Conservation (phyloP, 2,888 invertebrate genomes). For the Allolobophora icterica region DNA sequence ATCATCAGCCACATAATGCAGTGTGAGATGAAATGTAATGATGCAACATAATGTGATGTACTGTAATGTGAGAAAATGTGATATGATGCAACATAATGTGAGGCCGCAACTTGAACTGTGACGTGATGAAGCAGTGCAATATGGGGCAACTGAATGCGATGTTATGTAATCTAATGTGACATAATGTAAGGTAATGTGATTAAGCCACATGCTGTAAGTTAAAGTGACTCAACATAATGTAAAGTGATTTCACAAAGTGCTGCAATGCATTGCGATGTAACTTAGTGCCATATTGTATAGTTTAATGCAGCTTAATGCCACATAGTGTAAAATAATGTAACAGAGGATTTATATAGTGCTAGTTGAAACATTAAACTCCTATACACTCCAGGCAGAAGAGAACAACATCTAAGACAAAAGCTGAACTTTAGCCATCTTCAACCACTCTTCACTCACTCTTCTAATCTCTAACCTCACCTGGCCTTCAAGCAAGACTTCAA, state of each 20-base stretch:
- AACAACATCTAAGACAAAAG: no score
- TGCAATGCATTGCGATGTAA: no score
- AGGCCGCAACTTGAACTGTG: not conserved
- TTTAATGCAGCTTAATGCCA: no score
- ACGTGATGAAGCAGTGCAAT: no score
- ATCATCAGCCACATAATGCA: not conserved
- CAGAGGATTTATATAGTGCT: not conserved
- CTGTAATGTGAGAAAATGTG: not conserved
- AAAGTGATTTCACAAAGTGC: no score
- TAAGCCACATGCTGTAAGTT: no score
- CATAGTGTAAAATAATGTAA: not conserved
- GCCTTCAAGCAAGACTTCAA: constrained; percentile 81
- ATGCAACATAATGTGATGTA: not conserved
- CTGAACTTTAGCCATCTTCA: no score
- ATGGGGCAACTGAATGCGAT: no score
- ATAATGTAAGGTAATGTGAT: not conserved
- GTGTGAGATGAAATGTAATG: not conserved
- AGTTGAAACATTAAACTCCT: not conserved
- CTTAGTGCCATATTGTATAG: no score
- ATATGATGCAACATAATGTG: not conserved
- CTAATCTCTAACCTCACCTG: not conserved
- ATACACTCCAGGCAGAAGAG: no score
- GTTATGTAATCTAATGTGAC: not conserved
- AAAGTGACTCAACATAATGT: no score
- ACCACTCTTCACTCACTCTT: not conserved